These are phyloP conservation scores for Samia ricini DNA, from an alignment of 1,140 invertebrate species.

Conservation along the genomic window DNA sequence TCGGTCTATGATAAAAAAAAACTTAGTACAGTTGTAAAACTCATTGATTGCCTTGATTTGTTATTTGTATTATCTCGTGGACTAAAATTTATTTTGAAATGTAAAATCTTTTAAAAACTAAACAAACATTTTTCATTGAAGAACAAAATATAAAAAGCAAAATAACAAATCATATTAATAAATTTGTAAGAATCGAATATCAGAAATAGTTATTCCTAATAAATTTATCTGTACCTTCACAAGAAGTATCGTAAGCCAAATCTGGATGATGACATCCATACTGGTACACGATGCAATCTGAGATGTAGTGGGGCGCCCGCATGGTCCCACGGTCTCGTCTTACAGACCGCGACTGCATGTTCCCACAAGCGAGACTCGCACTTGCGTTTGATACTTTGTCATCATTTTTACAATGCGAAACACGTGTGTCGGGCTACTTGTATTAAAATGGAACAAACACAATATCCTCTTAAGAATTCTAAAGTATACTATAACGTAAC, in stretches of 20 bases:
- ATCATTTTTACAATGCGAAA: conserved; percentile 49
- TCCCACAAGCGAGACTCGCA: conserved; percentile 25
- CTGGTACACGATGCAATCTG: conserved; percentile 1
- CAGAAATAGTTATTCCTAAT: background rate
- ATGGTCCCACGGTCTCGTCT: conserved; percentile 63
- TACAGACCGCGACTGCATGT: conserved; percentile 25
- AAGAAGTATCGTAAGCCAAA: background rate
- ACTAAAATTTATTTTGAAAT: no score
- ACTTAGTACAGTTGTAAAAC: no score
- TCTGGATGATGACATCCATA: background rate
- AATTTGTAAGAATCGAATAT: background rate
- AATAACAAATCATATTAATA: no score
- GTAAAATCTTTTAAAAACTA: no score
- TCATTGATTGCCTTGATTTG: no score
- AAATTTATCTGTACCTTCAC: background rate
- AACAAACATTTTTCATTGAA: no score
- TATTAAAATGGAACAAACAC: background rate
- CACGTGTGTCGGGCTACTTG: conserved; percentile 37
- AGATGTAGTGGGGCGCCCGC: conserved; percentile 35
- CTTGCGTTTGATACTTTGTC: conserved; percentile 37
- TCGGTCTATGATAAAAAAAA: no score
- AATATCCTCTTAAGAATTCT: background rate
- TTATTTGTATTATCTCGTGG: no score
- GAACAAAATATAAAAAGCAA: no score
- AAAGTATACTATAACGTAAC: background rate